Conservation (phyloP, 2,113 vertebrate species). For the Lepus europaeus region DNA sequence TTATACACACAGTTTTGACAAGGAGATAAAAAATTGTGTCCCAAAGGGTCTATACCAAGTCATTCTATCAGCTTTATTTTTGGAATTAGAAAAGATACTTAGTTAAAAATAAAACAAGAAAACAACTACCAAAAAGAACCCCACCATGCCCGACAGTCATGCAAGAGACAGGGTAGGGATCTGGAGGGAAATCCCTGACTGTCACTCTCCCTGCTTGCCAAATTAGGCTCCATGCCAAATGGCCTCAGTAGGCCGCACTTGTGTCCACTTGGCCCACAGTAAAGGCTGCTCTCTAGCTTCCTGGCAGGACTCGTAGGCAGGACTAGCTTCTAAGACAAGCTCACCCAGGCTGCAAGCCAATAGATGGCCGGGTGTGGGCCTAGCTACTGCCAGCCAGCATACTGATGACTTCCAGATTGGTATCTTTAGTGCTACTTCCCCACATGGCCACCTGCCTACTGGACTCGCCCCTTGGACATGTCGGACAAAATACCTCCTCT, state of each 20-base stretch:
- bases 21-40: not conserved
- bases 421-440: conserved; percentile 46
- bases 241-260: conserved; percentile 43
- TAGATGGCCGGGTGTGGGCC: not conserved
- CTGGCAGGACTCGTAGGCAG: conserved; percentile 59
- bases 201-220: conserved; percentile 8
- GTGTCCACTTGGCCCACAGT: conserved; percentile 49
- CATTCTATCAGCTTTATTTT: not conserved
- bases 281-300: conserved; percentile 61
- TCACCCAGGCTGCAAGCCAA: conserved; percentile 58
- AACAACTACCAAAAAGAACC: not conserved
- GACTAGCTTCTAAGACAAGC: conserved; percentile 49
- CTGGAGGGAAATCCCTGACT: conserved; percentile 50
- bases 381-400: not conserved
- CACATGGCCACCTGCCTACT: not conserved
- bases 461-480: not conserved
- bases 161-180: not conserved
- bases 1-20: not conserved
- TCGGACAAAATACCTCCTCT: not conserved
- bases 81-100: conserved; percentile 2
- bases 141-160: not conserved
- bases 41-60: not conserved
- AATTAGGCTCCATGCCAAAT: conserved; percentile 48
- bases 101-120: conserved; percentile 5
- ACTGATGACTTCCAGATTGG: conserved; percentile 57